These are phyloP conservation scores for Tetragnatha montana DNA, from an alignment of 2,888 invertebrate genomes.

Conservation along the genomic window DNA sequence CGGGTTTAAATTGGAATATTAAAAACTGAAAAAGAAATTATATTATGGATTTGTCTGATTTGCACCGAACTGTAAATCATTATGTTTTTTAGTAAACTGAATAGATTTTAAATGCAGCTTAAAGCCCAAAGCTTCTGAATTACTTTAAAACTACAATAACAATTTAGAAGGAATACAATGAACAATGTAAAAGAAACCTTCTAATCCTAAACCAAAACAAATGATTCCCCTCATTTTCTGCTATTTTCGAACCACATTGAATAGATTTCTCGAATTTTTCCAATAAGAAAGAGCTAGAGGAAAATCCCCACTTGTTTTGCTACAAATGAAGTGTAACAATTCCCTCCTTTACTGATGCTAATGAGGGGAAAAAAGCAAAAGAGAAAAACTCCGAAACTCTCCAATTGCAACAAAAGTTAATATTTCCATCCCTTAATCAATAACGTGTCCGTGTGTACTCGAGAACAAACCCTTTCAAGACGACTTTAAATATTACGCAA, in stretches of 20 bases:
- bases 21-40: too few relatives aligned
- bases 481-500: conserved; percentile 28
- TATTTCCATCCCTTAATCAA: conserved; percentile 48
- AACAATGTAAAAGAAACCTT: background rate
- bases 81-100: too few relatives aligned
- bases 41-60: too few relatives aligned
- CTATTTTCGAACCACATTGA: conserved; percentile 15
- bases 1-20: too few relatives aligned
- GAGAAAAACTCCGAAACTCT: background rate
- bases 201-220: conserved; percentile 19
- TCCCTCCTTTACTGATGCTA: conserved; percentile 15
- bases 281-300: background rate
- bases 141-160: background rate
- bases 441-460: conserved; percentile 26
- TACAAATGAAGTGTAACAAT: conserved; percentile 4
- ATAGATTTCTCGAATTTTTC: background rate
- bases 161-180: background rate
- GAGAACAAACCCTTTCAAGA: background rate
- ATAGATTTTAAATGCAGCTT: too few relatives aligned
- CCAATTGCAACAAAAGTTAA: conserved; percentile 40
- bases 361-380: conserved; percentile 2
- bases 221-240: background rate
- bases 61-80: too few relatives aligned
- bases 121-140: too few relatives aligned
- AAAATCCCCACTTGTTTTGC: conserved; percentile 12